Evolutionary conservation across 2,888 invertebrate genomes (phyloP), one percentile per base, ranked within the genome.

Genomic region (Tipula confusa): DNA sequence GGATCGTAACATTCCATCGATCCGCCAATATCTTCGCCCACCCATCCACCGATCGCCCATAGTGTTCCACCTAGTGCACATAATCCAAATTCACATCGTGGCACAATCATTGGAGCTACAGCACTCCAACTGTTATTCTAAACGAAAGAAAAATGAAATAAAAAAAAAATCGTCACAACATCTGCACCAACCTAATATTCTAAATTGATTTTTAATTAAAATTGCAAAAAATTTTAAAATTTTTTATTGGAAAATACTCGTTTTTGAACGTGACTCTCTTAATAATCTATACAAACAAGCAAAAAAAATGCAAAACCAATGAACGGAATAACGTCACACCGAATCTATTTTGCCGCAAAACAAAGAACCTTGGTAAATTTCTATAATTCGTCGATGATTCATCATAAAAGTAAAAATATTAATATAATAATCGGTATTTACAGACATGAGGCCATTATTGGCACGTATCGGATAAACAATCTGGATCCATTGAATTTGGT

Each of bases 11-110:
- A 92, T 88, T 98, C 98, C 85, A 98, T 95, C 0, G 95, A 94
- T 29, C 95, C 94, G 1, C 96, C 97, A 88, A 97, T 96, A 88
- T 97, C 96, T 85, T 95, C 95, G 0, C 97, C 97, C 36, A 97
- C 94, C 97, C 97, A 97, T 2, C 98, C 98, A 79, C 98, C 97
- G 86, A 98, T 93, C 0, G 97, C 97, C 88, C 95, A 96, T 84
- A 98, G 90, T 86, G 93, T 93, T 31, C 95, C 96, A 86, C 95
- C 94, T 89, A 95, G 92, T 13, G 95, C 94, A 87, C 96, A 96
- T 85, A 97, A 90, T 1, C 97, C 97, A 88, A 97, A 96, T 88
- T 97, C 97, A 89, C 97, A 97, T 28, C 98, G 92, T 0, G 96
- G 95, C 86, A 95, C 94, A 85, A 94, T 93, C 95, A 96, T 95